Base-by-base conservation (phyloP, 2,113 vertebrate genomes). In the Cariama cristata region DNA sequence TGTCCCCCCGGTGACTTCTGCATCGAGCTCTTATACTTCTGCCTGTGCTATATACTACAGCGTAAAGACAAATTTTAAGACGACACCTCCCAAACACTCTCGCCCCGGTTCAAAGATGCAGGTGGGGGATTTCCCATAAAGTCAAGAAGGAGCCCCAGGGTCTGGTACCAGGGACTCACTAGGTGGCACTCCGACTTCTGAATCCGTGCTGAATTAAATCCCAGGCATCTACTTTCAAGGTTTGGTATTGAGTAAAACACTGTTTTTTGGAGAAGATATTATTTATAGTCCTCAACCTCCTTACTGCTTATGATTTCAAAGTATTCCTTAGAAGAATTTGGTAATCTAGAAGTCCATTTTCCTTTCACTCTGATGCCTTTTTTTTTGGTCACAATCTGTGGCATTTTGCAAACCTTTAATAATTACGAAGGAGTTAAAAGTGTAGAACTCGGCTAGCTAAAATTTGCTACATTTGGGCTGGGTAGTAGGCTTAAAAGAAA, bases 131-230 rank as follows among this genome's bases (percentile, higher is more conserved):
- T 94, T 83, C 58, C 66, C 49, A 58, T 47, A n/a, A 88, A 75
- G 89, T 90, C 52, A 59, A n/a, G 5, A 10, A 69, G 42, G 22
- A 73, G 10, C 33, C 45, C 7, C 20, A 64, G 28, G 45, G 8
- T 28, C 55, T 9, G 44, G 28, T 56, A 74, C 60, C 9, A 62
- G 69, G 62, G 88, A 62, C 53, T 86, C 97, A 88, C 97, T 97
- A 97, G 97, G 96, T 96, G 96, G 97, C 96, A 93, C 90, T 96
- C 95, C 94, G 91, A 93, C 87, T 96, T 97, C 85, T 97, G 92
- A 88, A 88, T 97, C 93, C 33, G 24, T 59, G 6, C 53, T 77
- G 58, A 88, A 81, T 77, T 55, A 79, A 82, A 73, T 68, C 24
- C 23, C 27, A 73, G 63, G 33, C 55, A 52, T 73, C 45, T 75